phyloP scores from a whole-genome alignment of 2,888 invertebrate genomes.

The Eurytoma californica region DNA sequence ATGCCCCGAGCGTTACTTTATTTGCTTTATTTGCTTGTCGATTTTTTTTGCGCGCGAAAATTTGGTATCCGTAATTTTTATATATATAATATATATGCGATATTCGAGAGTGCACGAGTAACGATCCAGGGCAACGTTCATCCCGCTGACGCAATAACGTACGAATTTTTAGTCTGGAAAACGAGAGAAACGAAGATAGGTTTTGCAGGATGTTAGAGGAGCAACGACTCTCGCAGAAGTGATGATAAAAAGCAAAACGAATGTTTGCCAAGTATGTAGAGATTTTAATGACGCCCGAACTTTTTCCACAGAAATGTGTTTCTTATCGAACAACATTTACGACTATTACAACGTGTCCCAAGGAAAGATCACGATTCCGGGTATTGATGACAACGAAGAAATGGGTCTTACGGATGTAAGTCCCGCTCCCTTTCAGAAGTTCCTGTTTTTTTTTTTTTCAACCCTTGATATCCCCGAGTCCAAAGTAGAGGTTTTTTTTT shows the following conservation, averaged over 20 bases:
- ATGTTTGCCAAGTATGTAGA: background rate
- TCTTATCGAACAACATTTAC: constrained; percentile 90
- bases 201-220: constrained; percentile 6
- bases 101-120: too few relatives aligned
- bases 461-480: background rate
- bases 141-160: background rate
- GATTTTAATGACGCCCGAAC: constrained; percentile 40
- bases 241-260: background rate
- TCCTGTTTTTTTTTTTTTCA: constrained; percentile 27
- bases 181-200: constrained; percentile 3
- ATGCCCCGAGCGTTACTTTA: background rate
- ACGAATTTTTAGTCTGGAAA: background rate
- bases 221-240: background rate
- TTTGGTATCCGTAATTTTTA: too few relatives aligned
- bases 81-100: too few relatives aligned
- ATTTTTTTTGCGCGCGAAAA: too few relatives aligned
- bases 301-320: constrained; percentile 83
- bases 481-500: constrained; percentile 29
- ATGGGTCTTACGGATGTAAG: constrained; percentile 92
- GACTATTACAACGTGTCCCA: constrained; percentile 96
- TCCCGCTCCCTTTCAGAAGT: constrained; percentile 65
- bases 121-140: background rate
- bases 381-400: constrained; percentile 97
- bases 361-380: constrained; percentile 97
- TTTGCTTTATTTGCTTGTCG: too few relatives aligned